Evolutionary conservation across 1,140 invertebrate species (phyloP).

Genomic region (Ditylenchus dipsaci): DNA sequence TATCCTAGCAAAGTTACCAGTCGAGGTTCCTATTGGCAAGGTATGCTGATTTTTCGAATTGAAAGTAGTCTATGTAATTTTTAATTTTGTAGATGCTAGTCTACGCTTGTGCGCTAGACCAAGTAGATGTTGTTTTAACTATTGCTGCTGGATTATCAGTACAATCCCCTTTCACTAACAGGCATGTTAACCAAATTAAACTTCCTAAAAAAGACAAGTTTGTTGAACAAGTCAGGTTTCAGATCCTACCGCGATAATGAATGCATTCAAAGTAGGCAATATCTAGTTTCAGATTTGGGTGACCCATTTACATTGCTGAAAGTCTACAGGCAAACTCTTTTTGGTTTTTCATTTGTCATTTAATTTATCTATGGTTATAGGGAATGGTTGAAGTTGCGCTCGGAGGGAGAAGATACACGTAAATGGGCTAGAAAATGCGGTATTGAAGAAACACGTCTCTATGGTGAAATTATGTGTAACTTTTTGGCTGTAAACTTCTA

Average conservation of each 20-base stretch:
- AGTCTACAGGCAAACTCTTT: slow-evolving; percentile 64
- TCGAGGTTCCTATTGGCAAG: slow-evolving; percentile 90
- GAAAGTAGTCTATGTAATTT: slow-evolving; percentile 10
- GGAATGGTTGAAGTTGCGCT: slow-evolving; percentile 31
- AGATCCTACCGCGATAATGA: slow-evolving; percentile 39
- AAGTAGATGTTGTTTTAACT: slow-evolving; percentile 84
- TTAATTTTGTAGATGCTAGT: slow-evolving; percentile 78
- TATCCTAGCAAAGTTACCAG: slow-evolving; percentile 79
- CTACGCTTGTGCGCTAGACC: slow-evolving; percentile 75
- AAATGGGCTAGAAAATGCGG: slow-evolving; percentile 31
- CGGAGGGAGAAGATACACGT: slow-evolving; percentile 36
- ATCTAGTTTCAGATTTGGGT: slow-evolving; percentile 83
- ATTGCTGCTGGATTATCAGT: slow-evolving; percentile 85
- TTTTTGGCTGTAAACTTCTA: no score
- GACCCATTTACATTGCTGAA: slow-evolving; percentile 87
- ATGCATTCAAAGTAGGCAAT: slow-evolving; percentile 70
- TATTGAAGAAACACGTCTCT: slow-evolving; percentile 42
- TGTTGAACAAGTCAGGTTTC: slow-evolving; percentile 70
- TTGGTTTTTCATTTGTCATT: background rate
- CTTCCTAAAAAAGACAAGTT: no score
- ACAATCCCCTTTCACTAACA: slow-evolving; percentile 83
- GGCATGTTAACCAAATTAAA: slow-evolving; percentile 44
- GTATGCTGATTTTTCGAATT: slow-evolving; percentile 63
- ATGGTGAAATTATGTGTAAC: background rate
- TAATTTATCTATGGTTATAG: background rate